Base-by-base conservation (phyloP, 2,113 vertebrate species). In the Solea solea region DNA sequence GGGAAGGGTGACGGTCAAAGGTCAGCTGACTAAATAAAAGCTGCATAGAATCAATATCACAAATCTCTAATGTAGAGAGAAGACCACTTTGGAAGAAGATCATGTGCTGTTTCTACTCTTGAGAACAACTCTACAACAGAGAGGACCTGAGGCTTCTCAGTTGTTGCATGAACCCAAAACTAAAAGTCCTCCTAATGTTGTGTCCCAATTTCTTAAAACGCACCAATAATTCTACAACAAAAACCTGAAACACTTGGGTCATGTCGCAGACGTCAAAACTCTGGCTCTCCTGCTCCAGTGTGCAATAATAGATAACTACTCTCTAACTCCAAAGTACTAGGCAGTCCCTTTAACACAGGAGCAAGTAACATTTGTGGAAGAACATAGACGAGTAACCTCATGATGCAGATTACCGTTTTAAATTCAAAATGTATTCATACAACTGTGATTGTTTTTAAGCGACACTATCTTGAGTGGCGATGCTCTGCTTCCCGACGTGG, bases 61-160 rank as follows among this genome's bases (percentile, higher is more conserved):
- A 25, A 21, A 68, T 88, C 82, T 85, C 84, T 90, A 81, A 86
- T 85, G 83, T 85, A 83, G 86, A 90, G 86, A 88, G 78, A 52
- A 77, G 78, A 55, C 74, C 6, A 69, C 48, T 53, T 41, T 45
- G 28, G 69, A 64, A 41, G 46, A 9, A 41, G 42, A 11, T 27
- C 0, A 3, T 1, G 41, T 11, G 64, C 11, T 0, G 51, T 28
- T 67, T 67, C 45, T 51, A 2, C 72, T 46, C 34, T 65, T 0
- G 8, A n/a, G 40, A 48, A 10, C 14, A 4, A 48, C 11, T 12
- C 14, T 46, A 12, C 13, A 12, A 12, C 13, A 21, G 21, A 21
- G 21, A 21, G 21, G 21, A 21, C 21, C 21, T 21, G 21, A 21
- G 21, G 21, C 21, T 21, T 21, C 21, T 21, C 21, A 21, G 21